Conservation (phyloP, 2,113 vertebrate species). For the Vidua macroura region DNA sequence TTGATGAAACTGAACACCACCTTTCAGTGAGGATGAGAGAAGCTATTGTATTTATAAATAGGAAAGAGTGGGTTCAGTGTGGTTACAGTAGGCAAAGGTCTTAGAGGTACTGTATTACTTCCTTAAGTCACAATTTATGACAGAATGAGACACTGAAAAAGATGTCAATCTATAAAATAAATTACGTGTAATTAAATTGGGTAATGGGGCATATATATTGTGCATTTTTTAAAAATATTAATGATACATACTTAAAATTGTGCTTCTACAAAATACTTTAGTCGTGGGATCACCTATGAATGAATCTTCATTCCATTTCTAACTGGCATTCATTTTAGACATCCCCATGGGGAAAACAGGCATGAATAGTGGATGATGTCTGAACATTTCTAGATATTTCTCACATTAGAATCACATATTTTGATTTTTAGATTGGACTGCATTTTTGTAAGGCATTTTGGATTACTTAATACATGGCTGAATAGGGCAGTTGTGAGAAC, state of each 20-base stretch:
- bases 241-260: not conserved
- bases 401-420: not conserved
- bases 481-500: not conserved
- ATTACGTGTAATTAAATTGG: constrained; percentile 20
- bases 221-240: not conserved
- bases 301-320: not conserved
- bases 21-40: not conserved
- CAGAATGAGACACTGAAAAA: constrained; percentile 9
- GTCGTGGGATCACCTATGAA: not conserved
- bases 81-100: not conserved
- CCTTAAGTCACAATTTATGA: not conserved
- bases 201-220: not conserved
- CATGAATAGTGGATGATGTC: not conserved
- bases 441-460: not conserved
- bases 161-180: not conserved
- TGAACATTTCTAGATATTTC: not conserved
- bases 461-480: not conserved
- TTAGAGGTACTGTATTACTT: not conserved
- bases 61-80: not conserved
- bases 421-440: not conserved
- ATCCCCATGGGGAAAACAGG: not conserved
- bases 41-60: not conserved
- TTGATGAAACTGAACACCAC: not conserved
- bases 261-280: not conserved
- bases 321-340: not conserved